Evolutionary conservation across 1,140 invertebrate genomes (phyloP).

Genomic region (Pristionchus pacificus): DNA sequence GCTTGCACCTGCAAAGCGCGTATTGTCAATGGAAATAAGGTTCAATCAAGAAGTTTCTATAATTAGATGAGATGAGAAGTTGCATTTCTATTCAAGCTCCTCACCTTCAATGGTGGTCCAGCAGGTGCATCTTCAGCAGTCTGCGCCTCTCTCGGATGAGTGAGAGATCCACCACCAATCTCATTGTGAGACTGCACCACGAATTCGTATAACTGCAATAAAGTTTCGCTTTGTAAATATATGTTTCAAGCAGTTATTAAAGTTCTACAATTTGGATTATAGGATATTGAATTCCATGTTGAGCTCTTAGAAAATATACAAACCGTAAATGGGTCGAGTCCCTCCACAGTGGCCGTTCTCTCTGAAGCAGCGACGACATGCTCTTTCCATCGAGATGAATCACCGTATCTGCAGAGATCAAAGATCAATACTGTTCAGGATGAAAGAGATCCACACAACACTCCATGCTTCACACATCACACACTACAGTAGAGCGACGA

Average conservation of each 20-base stretch:
- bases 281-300: too few relatives aligned
- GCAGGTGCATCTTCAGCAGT: constrained; percentile 91
- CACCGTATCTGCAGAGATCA: constrained; percentile 26
- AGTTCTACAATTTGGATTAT: too few relatives aligned
- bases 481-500: too few relatives aligned
- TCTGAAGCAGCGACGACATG: constrained; percentile 16
- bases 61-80: too few relatives aligned
- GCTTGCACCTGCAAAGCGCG: too few relatives aligned
- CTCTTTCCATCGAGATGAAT: constrained; percentile 17
- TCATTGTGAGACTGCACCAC: constrained; percentile 88
- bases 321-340: constrained; percentile 8
- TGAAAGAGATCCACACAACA: too few relatives aligned
- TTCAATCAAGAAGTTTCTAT: too few relatives aligned
- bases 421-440: constrained; percentile 13
- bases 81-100: too few relatives aligned
- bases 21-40: too few relatives aligned
- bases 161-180: constrained; percentile 81
- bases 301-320: background rate
- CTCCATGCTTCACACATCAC: too few relatives aligned
- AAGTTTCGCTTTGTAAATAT: too few relatives aligned
- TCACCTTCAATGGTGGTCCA: constrained; percentile 86
- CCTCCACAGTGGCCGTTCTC: constrained; percentile 1
- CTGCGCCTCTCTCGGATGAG: constrained; percentile 77
- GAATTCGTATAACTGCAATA: constrained; percentile 76
- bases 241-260: too few relatives aligned